A percentile compares a stretch with the other conserved stretches of the same genome.
Conservation (phyloP, 2,113 vertebrate genomes). For the Telmatochromis sp. region DNA sequence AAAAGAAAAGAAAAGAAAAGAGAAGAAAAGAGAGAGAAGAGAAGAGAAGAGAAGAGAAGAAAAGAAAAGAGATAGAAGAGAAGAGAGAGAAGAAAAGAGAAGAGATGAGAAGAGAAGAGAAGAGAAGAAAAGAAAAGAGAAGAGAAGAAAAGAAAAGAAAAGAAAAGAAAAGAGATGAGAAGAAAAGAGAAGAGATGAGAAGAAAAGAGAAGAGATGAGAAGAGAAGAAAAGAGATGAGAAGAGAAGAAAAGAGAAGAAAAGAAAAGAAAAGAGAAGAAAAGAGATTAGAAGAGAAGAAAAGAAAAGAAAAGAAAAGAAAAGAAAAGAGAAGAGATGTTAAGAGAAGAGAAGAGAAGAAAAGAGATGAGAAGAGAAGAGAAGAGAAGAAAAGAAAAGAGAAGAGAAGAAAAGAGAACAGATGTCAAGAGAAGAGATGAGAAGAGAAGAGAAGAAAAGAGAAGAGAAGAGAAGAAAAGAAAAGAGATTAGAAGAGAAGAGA, state of each 20-base stretch:
- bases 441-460: background rate
- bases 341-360: rapidly evolving
- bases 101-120: rapidly evolving
- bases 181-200: rapidly evolving
- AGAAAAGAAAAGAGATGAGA: rapidly evolving
- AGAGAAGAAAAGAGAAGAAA: rapidly evolving
- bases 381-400: rapidly evolving
- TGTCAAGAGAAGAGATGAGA: rapidly evolving
- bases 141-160: rapidly evolving
- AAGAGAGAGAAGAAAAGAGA: rapidly evolving
- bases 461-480: rapidly evolving
- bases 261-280: rapidly evolving
- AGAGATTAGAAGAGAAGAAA: rapidly evolving
- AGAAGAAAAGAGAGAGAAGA: rapidly evolving
- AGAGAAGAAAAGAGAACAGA: rapidly evolving
- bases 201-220: rapidly evolving
- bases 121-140: rapidly evolving
- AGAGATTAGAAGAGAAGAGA: rapidly evolving
- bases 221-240: rapidly evolving
- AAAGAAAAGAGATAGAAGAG: rapidly evolving
- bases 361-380: rapidly evolving
- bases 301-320: rapidly evolving
- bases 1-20: background rate
- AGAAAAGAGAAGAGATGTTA: rapidly evolving
- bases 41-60: rapidly evolving